Base-by-base conservation (phyloP, 2,888 invertebrate genomes). In the Oscheius myriophilus region DNA sequence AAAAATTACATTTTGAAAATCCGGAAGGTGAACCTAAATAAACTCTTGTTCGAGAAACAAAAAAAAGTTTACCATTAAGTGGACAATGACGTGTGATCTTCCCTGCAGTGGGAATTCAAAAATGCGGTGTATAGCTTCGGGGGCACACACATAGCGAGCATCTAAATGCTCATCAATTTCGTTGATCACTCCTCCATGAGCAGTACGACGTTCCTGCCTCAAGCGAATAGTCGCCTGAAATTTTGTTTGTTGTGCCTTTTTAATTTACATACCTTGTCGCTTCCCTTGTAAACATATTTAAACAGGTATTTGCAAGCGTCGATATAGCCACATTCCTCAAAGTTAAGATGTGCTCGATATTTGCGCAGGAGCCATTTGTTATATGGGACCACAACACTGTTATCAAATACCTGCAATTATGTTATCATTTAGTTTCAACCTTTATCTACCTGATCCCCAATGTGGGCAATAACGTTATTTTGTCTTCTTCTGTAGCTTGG, bases 361-460 rank as follows among this genome's bases (percentile, higher is more conserved):
- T 70, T 67, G 0, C 62, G 25, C 6, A 55, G n/a, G 3, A 87
- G 72, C 43, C 54, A 74, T 3, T 67, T 67, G 70, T 86, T 87
- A 72, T 87, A 87, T 0, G 87, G 87, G 11, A 88, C 87, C 9
- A 87, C 82, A 78, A 79, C 84, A 26, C 80, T 55, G 72, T 87
- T 87, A 69, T 86, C 85, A 41, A 12, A 52, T 6, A 14, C 14
- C 52, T 52, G 21, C 6, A 52, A 18, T 4, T 52, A n/a, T n/a
- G n/a, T n/a, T n/a, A n/a, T n/a, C n/a, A n/a, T n/a, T n/a, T n/a
- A n/a, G n/a, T n/a, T n/a, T n/a, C n/a, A n/a, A n/a, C n/a, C n/a
- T n/a, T n/a, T n/a, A n/a, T n/a, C n/a, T n/a, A n/a, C n/a, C n/a
- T n/a, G n/a, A n/a, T n/a, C n/a, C n/a, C n/a, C n/a, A 21, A 65